Conservation (phyloP, 2,888 invertebrate species). For the Allophyes oxyacanthae region DNA sequence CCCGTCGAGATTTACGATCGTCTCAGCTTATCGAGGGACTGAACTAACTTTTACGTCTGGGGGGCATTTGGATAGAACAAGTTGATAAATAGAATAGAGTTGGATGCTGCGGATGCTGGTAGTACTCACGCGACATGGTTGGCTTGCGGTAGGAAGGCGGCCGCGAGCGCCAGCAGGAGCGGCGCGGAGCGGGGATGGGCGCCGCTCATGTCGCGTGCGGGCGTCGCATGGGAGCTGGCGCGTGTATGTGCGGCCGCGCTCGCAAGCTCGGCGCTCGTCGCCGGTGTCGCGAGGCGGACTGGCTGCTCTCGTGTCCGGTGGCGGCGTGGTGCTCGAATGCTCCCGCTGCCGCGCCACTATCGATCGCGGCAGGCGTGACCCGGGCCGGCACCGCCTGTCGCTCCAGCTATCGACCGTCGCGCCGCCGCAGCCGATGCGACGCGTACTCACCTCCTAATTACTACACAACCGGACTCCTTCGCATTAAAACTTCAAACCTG, state of each 20-base stretch:
- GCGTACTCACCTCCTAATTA: conserved; percentile 79
- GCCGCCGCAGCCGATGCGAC: conserved; percentile 80
- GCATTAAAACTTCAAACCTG: conserved; percentile 77
- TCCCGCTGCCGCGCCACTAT: conserved; percentile 83
- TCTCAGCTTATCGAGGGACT: conserved; percentile 53
- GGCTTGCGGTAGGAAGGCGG: conserved; percentile 89
- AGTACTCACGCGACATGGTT: conserved; percentile 91
- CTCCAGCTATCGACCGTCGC: conserved; percentile 82
- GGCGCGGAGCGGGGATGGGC: conserved; percentile 90
- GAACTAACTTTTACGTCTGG: conserved; percentile 51
- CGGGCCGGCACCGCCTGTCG: conserved; percentile 83
- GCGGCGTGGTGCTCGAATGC: conserved; percentile 67
- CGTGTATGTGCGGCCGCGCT: conserved; percentile 54
- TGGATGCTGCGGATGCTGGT: conserved; percentile 9
- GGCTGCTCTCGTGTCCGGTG: conserved; percentile 69
- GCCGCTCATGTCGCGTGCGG: conserved; percentile 83
- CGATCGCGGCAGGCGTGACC: conserved; percentile 81
- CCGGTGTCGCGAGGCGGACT: conserved; percentile 77
- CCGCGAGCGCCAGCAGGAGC: conserved; percentile 90
- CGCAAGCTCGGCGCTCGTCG: conserved; percentile 58
- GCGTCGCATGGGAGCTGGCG: conserved; percentile 82
- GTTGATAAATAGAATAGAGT: conserved; percentile 25
- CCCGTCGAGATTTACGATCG: conserved; percentile 63
- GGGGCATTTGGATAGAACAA: conserved; percentile 28
- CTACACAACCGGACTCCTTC: conserved; percentile 70